Evolutionary conservation across 2,113 vertebrate genomes (phyloP).

Genomic region (Tauraco erythrolophus): DNA sequence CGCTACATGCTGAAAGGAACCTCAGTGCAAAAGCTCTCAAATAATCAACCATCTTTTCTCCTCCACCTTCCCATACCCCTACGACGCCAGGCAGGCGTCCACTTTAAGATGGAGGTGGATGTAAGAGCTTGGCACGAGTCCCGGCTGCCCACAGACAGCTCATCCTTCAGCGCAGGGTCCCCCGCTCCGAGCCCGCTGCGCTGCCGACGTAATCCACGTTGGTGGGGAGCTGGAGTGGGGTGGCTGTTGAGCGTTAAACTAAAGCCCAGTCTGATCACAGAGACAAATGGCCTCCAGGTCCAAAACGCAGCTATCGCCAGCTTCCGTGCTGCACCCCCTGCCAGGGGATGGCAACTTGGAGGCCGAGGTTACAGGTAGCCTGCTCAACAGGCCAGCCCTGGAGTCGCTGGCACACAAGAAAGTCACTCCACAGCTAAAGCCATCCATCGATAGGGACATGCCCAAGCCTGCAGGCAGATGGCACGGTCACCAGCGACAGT

Average conservation of each 20-base stretch:
- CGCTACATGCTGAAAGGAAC: not conserved
- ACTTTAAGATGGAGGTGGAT: not conserved
- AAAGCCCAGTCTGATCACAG: not conserved
- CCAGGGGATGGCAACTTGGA: not conserved
- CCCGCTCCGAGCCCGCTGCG: not conserved
- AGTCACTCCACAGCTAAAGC: not conserved
- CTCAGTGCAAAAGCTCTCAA: not conserved
- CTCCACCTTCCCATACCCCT: not conserved
- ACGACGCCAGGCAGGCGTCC: not conserved
- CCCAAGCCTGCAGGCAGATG: not conserved
- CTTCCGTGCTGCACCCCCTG: rapidly evolving
- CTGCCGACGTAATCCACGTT: rapidly evolving
- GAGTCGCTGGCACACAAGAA: not conserved
- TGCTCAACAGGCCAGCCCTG: not conserved
- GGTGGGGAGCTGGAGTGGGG: not conserved
- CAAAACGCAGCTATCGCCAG: not conserved
- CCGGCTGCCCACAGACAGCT: not conserved
- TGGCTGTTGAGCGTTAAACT: not conserved
- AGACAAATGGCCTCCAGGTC: not conserved
- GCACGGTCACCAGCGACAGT: rapidly evolving
- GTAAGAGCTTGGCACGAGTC: rapidly evolving
- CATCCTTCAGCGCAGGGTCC: not conserved
- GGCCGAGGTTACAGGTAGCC: not conserved
- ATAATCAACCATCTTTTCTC: not conserved
- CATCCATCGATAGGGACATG: not conserved